Evolutionary conservation across 53 echinoderm and acorn worm species (phyloP).

Genomic region (Luidia sarsii): DNA sequence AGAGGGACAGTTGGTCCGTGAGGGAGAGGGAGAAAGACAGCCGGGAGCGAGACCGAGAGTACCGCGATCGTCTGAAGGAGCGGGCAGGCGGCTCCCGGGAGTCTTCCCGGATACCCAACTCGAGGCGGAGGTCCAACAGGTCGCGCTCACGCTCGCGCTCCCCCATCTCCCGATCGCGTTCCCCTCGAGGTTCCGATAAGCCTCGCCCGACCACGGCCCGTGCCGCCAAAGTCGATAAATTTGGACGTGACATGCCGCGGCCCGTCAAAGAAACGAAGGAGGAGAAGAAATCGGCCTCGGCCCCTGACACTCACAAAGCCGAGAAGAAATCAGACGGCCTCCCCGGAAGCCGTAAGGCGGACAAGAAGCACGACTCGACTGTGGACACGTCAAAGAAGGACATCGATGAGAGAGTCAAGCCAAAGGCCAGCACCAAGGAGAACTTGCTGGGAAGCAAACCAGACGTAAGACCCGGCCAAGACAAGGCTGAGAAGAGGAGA

Average conservation of each 20-base stretch:
- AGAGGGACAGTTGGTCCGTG: constrained; percentile 43
- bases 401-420: constrained; percentile 30
- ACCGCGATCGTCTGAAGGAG: constrained; percentile 11
- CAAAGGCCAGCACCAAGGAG: constrained; percentile 48
- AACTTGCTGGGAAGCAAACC: constrained; percentile 34
- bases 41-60: constrained; percentile 29
- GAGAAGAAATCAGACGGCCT: too few relatives aligned
- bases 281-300: constrained; percentile 24
- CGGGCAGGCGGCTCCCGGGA: constrained; percentile 3
- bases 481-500: constrained; percentile 54
- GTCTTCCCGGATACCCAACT: constrained; percentile 3
- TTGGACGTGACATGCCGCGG: constrained; percentile 35
- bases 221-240: constrained; percentile 14
- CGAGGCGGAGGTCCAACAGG: constrained; percentile 44
- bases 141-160: constrained; percentile 71
- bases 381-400: constrained; percentile 51
- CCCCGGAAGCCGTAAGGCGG: constrained; percentile 16
- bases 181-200: constrained; percentile 59
- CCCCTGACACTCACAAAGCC: not conserved
- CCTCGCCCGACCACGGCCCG: constrained; percentile 23
- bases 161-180: constrained; percentile 59
- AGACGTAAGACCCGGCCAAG: constrained; percentile 26
- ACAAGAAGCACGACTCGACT: constrained; percentile 13
- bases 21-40: constrained; percentile 39
- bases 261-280: constrained; percentile 40